phyloP scores from a whole-genome alignment of 37 sponge, comb jelly and placozoan species.

The Theonella swinhoei region DNA sequence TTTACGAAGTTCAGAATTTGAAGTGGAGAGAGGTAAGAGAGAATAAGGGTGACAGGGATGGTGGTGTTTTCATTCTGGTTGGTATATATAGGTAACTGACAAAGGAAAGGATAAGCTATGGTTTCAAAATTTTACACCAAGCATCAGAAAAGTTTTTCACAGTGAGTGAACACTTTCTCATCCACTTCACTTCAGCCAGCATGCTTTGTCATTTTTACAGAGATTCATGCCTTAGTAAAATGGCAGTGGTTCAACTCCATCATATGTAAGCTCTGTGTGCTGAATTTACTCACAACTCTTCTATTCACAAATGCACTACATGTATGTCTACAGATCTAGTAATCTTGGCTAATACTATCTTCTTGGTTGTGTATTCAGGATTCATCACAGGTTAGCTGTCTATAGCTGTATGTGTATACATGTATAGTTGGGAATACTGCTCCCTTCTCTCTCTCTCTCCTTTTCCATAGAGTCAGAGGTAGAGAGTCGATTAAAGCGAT shows the following conservation, averaged over 20 bases:
- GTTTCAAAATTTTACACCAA: neutral
- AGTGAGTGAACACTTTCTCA: too few relatives aligned
- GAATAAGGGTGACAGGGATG: too few relatives aligned
- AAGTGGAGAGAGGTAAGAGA: conserved; percentile 68
- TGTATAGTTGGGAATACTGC: neutral
- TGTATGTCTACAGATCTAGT: conserved; percentile 42
- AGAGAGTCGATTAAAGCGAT: neutral
- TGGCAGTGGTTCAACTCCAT: conserved; percentile 38
- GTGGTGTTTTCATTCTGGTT: too few relatives aligned
- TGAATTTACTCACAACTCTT: neutral
- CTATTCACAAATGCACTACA: too few relatives aligned
- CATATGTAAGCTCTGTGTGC: conserved; percentile 5
- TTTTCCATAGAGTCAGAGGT: neutral
- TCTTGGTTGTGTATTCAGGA: conserved; percentile 28
- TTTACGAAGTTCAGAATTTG: conserved; percentile 63
- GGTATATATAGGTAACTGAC: neutral
- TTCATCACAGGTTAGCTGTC: conserved; percentile 15
- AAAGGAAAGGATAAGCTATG: neutral
- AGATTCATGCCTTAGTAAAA: conserved; percentile 3
- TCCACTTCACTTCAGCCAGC: too few relatives aligned
- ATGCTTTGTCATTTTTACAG: neutral
- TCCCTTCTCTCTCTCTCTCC: neutral
- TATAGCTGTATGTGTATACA: neutral
- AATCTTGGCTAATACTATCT: conserved; percentile 41
- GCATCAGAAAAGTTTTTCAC: too few relatives aligned